A percentile compares a stretch with the other conserved stretches of the same genome.
These are phyloP conservation scores for Ochotona princeps DNA, from an alignment of 2,113 vertebrate genomes.

Conservation along the genomic window DNA sequence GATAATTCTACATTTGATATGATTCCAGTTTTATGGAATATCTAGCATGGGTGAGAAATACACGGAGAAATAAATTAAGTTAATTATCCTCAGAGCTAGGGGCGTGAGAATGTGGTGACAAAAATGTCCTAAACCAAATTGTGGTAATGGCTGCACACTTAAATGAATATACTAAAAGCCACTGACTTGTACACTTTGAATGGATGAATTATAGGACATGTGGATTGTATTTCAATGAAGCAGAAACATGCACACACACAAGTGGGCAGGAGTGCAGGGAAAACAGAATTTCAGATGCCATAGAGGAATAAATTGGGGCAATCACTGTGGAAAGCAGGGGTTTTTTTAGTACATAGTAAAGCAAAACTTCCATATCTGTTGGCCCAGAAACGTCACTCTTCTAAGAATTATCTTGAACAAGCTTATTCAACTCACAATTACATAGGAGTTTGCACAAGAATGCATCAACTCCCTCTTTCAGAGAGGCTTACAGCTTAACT, in stretches of 20 bases:
- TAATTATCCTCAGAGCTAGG: background rate
- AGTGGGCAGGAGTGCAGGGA: background rate
- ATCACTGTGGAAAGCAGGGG: background rate
- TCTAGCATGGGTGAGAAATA: background rate
- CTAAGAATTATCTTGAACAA: background rate
- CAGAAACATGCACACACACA: background rate
- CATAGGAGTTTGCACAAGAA: background rate
- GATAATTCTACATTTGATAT: background rate
- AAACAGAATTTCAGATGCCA: background rate
- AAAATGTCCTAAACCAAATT: background rate
- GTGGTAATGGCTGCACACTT: background rate
- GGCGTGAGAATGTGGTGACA: background rate
- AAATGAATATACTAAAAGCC: background rate
- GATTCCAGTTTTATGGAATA: background rate
- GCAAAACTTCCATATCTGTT: background rate
- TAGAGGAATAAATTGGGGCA: background rate
- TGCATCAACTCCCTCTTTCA: background rate
- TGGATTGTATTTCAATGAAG: background rate
- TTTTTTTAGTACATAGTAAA: background rate
- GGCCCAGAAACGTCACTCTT: background rate
- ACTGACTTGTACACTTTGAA: background rate
- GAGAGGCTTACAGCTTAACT: background rate
- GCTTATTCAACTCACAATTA: accelerated
- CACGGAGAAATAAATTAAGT: background rate
- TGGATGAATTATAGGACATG: background rate